Evolutionary conservation across 92 coral and sea anemone species (phyloP).

Genomic region (Heliopora coerulea): DNA sequence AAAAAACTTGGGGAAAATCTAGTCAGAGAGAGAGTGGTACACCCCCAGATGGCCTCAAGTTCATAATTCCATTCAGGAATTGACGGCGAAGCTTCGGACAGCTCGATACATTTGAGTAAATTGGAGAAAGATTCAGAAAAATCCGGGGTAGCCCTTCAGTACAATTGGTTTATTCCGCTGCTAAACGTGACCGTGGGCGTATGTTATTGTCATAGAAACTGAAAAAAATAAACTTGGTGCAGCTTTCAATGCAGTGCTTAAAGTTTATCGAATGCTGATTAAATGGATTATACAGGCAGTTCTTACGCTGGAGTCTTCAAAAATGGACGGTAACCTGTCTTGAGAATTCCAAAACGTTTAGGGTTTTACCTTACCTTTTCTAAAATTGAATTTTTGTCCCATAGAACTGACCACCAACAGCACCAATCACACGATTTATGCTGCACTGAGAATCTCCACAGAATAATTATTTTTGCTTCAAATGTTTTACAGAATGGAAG

Average conservation of each 20-base stretch:
- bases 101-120: too few relatives aligned
- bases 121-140: too few relatives aligned
- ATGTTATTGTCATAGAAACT: not conserved
- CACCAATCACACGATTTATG: too few relatives aligned
- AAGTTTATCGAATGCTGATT: slow-evolving; percentile 3
- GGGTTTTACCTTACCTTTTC: too few relatives aligned
- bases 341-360: not conserved
- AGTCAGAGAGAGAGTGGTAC: too few relatives aligned
- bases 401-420: too few relatives aligned
- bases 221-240: slow-evolving; percentile 8
- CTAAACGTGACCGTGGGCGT: slow-evolving; percentile 11
- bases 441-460: not conserved
- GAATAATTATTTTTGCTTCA: not conserved
- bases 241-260: slow-evolving; percentile 11
- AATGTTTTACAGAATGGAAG: slow-evolving; percentile 79
- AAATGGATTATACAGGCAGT: slow-evolving; percentile 97
- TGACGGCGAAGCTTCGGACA: too few relatives aligned
- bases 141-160: too few relatives aligned
- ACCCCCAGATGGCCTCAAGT: too few relatives aligned
- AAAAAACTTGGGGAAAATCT: too few relatives aligned
- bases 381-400: too few relatives aligned
- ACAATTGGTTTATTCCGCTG: slow-evolving; percentile 5
- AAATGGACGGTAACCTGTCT: slow-evolving; percentile 78
- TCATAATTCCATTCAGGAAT: too few relatives aligned
- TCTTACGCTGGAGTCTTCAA: slow-evolving; percentile 80